A percentile compares a stretch with the other conserved stretches of the same genome.
Conservation (phyloP, 2,797 vertebrate species). For the Bryconaethiops microstoma region DNA sequence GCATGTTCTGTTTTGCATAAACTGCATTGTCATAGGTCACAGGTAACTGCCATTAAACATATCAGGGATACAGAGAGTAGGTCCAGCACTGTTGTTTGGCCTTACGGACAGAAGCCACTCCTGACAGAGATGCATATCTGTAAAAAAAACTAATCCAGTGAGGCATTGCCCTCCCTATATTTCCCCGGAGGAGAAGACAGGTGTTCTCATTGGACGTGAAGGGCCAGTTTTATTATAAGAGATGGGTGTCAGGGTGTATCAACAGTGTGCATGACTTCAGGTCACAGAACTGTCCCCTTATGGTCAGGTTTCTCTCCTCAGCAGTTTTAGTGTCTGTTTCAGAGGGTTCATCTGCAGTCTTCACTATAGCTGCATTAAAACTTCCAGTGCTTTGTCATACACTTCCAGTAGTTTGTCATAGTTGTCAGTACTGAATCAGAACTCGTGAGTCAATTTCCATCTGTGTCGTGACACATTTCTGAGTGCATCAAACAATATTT, state of each 20-base stretch:
- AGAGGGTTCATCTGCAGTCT: neutral
- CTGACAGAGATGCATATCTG: conserved; percentile 32
- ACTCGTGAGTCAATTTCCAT: too few relatives aligned
- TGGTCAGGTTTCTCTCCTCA: conserved; percentile 34
- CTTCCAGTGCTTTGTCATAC: too few relatives aligned
- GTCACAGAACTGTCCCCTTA: conserved; percentile 64
- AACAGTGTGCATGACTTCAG: conserved; percentile 66
- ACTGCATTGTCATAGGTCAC: neutral
- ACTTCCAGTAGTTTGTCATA: too few relatives aligned
- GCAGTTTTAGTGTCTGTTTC: conserved; percentile 65
- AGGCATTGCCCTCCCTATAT: conserved; percentile 68
- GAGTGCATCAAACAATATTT: too few relatives aligned
- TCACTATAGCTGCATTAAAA: too few relatives aligned
- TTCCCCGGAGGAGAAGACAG: conserved; percentile 67
- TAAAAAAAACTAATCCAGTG: conserved; percentile 65
- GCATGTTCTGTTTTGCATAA: conserved; percentile 11
- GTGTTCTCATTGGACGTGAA: conserved; percentile 77
- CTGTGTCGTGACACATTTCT: too few relatives aligned
- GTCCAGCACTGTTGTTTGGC: neutral
- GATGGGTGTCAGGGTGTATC: conserved; percentile 75
- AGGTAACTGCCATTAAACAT: neutral
- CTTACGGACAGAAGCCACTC: conserved; percentile 12
- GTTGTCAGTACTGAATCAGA: too few relatives aligned
- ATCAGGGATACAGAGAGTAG: neutral
- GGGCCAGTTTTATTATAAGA: conserved; percentile 65